These are phyloP conservation scores for Kryptolebias ocellatus DNA, from an alignment of 2,797 vertebrate genomes.

Conservation along the genomic window DNA sequence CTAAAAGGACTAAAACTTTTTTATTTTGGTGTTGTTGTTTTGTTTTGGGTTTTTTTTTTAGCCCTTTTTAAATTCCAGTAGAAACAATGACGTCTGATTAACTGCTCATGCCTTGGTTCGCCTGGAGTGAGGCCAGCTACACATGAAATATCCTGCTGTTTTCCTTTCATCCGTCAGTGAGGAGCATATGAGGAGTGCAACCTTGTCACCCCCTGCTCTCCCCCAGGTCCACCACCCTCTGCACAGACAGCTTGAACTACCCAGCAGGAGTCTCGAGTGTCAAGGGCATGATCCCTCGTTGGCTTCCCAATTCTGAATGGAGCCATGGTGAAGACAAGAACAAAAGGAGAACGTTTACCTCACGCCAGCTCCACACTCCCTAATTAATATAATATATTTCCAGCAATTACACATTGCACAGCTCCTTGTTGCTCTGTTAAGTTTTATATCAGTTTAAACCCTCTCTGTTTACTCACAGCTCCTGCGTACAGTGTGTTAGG, in stretches of 20 bases:
- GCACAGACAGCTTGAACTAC: constrained; percentile 26
- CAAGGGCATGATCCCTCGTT: constrained; percentile 34
- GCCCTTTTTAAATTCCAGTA: neutral
- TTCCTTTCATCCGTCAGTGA: constrained; percentile 39
- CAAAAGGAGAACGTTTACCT: neutral
- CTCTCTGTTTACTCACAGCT: constrained; percentile 19
- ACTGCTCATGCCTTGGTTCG: constrained; percentile 1
- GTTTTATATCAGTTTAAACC: constrained; percentile 8
- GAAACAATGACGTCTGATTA: neutral
- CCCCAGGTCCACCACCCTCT: neutral
- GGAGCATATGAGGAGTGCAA: constrained; percentile 11
- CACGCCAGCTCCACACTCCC: neutral
- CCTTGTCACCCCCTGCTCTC: constrained; percentile 15
- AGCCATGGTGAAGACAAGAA: neutral
- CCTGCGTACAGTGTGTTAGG: constrained; percentile 32
- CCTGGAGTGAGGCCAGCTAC: neutral
- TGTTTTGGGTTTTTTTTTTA: neutral
- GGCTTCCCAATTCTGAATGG: constrained; percentile 19
- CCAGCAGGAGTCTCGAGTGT: constrained; percentile 19
- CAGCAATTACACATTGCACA: neutral
- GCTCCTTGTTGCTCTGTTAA: neutral
- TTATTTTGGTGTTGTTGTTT: neutral
- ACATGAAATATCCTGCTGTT: constrained; percentile 13
- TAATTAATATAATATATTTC: constrained; percentile 11
- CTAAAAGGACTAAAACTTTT: neutral